Conservation (phyloP, 1,140 invertebrate species). For the Episyrphus balteatus region DNA sequence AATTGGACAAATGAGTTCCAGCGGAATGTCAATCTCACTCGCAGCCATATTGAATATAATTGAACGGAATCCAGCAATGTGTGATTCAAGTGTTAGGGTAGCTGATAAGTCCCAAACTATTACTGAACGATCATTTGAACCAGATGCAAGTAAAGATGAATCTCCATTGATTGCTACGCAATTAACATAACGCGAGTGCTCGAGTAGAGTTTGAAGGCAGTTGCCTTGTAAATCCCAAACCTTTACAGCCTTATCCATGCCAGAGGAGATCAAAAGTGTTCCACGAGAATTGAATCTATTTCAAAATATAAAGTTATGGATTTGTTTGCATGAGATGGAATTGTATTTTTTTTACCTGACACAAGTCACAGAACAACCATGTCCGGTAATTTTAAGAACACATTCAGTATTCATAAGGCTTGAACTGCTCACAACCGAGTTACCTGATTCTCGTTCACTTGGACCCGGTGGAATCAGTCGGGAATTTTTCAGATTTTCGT, state of each 20-base stretch:
- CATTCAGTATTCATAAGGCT: constrained; percentile 8
- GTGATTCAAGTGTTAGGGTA: constrained; percentile 38
- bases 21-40: constrained; percentile 38
- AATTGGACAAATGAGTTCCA: constrained; percentile 71
- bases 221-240: constrained; percentile 52
- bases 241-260: constrained; percentile 58
- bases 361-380: constrained; percentile 46
- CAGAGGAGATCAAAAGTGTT: constrained; percentile 48
- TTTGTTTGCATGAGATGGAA: background rate
- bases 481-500: constrained; percentile 16
- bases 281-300: constrained; percentile 47
- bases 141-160: constrained; percentile 30
- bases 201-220: constrained; percentile 39
- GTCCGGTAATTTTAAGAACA: constrained; percentile 29
- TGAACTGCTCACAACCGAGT: constrained; percentile 2
- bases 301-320: background rate
- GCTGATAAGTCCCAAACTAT: constrained; percentile 53
- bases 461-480: background rate
- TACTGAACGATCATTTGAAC: constrained; percentile 60
- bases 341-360: constrained; percentile 26
- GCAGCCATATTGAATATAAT: constrained; percentile 6
- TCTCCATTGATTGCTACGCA: constrained; percentile 39
- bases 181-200: constrained; percentile 59
- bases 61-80: background rate
- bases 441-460: constrained; percentile 1